Evolutionary conservation across 2,113 vertebrate species (phyloP), one percentile per base, ranked within the genome.

Genomic region (Dromaius novaehollandiae): DNA sequence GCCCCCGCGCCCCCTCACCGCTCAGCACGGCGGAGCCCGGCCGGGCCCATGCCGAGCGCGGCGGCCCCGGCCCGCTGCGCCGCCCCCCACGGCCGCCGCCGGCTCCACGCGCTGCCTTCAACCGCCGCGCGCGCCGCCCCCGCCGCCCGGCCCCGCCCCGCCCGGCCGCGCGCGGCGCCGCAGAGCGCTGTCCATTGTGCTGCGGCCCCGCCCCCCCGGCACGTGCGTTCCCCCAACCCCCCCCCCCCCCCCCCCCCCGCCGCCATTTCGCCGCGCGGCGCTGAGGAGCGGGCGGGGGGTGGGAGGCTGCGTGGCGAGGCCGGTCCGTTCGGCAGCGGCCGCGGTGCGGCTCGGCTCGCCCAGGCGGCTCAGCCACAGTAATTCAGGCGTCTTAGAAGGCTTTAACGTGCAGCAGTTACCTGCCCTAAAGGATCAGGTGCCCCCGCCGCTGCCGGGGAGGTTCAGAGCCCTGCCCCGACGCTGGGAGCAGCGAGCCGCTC

Each of bases 151-250:
- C 44, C 63, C 82, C 22, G 56, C 53, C 74, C 65, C 38, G 26
- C 48, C 60, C 76, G 36, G 12, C 38, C 30, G 38, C 74, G 53
- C 64, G 53, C 85, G 44, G 44, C 68, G 77, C 70, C 87, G 87
- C 87, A 38, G 73, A 56, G 80, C 91, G 91, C 91, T 93, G 91
- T 93, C 91, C 91, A 81, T 93, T 93, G 91, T 93, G 91, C 91
- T 93, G 81, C 74, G 61, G 74, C 13, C 21, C 20, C 22, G 14
- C 13, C 38, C 21, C 28, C 78, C 34, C 51, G 38, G 76, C 88
- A 79, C 78, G 61, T 74, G 88, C 61, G 6, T 38, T 38, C 38
- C 38, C 48, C 14, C 8, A n/a, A n/a, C n/a, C n/a, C 24, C 25
- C 15, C 15, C 46, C 46, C 46, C 46, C 36, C 42, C 42, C n/a